Conservation (phyloP, 2,113 vertebrate species). For the Cygnus buccinator region DNA sequence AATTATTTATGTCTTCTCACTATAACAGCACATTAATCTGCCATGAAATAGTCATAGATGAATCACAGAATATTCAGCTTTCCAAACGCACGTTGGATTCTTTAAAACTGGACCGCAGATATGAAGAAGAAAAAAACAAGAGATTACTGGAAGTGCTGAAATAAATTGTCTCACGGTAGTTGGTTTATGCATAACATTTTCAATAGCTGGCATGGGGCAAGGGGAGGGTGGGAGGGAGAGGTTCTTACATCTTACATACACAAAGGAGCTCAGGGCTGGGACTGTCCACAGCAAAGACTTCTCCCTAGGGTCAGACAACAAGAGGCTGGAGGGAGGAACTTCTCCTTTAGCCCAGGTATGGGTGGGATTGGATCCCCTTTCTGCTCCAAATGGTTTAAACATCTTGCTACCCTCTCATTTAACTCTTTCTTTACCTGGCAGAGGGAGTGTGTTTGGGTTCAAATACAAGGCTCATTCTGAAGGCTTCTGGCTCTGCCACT, state of each 20-base stretch:
- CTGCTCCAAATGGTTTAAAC: background rate
- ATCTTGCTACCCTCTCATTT: background rate
- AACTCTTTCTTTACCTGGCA: background rate
- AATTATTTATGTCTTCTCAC: conserved; percentile 18
- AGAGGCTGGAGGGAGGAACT: background rate
- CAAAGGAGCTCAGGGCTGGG: background rate
- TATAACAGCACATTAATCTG: conserved; percentile 52
- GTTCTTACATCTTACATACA: background rate
- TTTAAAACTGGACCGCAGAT: background rate
- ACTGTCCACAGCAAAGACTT: too few relatives aligned
- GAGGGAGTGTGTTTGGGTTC: background rate
- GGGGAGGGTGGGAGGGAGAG: background rate
- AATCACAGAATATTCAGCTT: conserved; percentile 3
- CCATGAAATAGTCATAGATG: background rate
- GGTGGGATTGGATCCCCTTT: background rate
- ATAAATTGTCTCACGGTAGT: background rate
- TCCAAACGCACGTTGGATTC: background rate
- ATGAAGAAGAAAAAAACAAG: background rate
- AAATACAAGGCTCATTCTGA: background rate
- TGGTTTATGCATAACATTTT: background rate
- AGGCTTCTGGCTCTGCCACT: background rate
- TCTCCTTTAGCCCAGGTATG: background rate
- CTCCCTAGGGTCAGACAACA: background rate
- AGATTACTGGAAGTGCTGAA: conserved; percentile 35
- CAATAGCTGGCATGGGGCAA: rapidly evolving